Percentiles rank a stretch among this genome's conserved stretches.
phyloP scores from a whole-genome alignment of 2,797 vertebrate genomes.

The Semaprochilodus insignis region DNA sequence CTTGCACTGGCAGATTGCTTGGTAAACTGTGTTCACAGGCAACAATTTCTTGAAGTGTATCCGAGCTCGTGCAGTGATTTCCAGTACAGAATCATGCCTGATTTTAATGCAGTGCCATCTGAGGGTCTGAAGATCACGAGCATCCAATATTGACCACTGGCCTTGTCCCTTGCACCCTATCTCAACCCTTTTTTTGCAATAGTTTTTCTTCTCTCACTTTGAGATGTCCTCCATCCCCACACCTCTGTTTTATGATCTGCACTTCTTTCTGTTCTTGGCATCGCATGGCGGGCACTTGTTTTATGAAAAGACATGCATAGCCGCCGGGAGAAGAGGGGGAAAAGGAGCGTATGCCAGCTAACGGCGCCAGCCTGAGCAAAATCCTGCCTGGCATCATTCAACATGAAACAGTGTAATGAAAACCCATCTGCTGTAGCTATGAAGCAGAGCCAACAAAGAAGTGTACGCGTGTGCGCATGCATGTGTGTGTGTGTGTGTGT shows the following conservation, averaged over 20 bases:
- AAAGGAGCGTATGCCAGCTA: constrained; percentile 66
- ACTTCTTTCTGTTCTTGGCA: constrained; percentile 15
- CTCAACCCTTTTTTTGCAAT: not conserved
- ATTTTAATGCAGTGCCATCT: too few species aligned
- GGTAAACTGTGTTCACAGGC: too few species aligned
- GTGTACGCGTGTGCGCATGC: constrained; percentile 35
- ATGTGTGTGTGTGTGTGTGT: constrained; percentile 23
- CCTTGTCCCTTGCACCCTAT: not conserved
- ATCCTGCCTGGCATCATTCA: constrained; percentile 63
- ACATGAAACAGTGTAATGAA: constrained; percentile 74
- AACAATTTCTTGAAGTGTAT: too few species aligned
- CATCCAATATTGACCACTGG: too few species aligned
- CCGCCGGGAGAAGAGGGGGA: constrained; percentile 51
- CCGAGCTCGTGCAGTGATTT: too few species aligned
- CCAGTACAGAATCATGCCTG: too few species aligned
- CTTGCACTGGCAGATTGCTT: too few species aligned
- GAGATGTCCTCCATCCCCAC: constrained; percentile 7
- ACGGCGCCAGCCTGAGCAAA: constrained; percentile 48
- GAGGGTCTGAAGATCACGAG: too few species aligned
- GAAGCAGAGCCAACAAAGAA: constrained; percentile 60
- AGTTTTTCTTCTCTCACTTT: not conserved
- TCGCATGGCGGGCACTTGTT: constrained; percentile 62
- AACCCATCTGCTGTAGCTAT: constrained; percentile 73
- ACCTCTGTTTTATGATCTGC: not conserved
- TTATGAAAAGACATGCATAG: constrained; percentile 69